These are phyloP conservation scores for Rhinichthys klamathensis DNA, from an alignment of 2,113 vertebrate species.

Conservation along the genomic window DNA sequence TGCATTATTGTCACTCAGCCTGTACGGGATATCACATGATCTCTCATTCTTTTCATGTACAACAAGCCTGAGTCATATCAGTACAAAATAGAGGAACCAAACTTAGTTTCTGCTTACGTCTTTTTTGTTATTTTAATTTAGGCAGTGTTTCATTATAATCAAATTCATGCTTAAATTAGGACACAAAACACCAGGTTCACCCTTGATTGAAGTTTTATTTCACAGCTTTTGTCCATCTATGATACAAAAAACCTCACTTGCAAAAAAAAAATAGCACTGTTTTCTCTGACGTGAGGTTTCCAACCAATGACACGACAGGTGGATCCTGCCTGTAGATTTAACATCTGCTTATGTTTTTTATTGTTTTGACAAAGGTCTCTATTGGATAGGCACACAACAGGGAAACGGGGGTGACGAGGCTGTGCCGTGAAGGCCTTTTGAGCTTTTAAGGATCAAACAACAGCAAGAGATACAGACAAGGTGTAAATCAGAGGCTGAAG, in stretches of 20 bases:
- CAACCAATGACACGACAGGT: conserved; percentile 11
- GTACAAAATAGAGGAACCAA: conserved; percentile 13
- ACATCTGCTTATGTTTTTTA: neutral
- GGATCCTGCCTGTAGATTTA: neutral
- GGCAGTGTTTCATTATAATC: neutral
- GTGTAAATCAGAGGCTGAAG: conserved; percentile 10
- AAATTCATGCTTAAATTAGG: neutral
- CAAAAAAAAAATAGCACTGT: neutral
- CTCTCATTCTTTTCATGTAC: neutral
- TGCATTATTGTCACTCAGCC: neutral
- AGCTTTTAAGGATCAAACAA: conserved; percentile 6
- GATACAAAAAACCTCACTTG: neutral
- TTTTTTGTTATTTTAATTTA: neutral
- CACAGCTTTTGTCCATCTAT: conserved; percentile 20
- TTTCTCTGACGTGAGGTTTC: neutral
- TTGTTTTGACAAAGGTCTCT: neutral
- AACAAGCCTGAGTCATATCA: neutral
- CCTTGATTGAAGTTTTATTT: conserved; percentile 17
- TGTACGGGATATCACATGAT: neutral
- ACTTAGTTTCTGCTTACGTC: neutral
- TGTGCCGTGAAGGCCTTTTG: neutral
- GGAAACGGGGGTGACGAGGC: neutral
- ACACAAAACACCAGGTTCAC: neutral
- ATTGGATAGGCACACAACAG: conserved; percentile 30
- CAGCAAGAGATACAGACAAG: conserved; percentile 18